phyloP scores from a whole-genome alignment of 1,140 invertebrate genomes.

The Marisa cornuarietis region DNA sequence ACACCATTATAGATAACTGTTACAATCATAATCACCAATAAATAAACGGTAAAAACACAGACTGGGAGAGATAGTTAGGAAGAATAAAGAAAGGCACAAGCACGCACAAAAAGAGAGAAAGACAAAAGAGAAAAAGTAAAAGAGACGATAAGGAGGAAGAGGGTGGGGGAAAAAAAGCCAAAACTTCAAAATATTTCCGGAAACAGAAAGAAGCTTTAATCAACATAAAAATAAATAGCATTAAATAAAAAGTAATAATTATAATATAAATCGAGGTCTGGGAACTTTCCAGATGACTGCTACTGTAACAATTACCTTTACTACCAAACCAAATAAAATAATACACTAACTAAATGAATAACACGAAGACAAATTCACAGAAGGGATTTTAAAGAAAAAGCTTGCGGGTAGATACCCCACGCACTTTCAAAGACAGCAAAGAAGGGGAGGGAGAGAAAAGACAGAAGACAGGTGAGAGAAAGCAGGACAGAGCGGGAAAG shows the following conservation, averaged over 20 bases:
- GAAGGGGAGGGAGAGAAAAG: slow-evolving; percentile 8
- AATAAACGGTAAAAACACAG: neutral
- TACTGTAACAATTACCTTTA: too few relatives aligned
- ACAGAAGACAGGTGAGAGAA: slow-evolving; percentile 1
- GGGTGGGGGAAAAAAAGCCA: neutral
- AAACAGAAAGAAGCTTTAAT: neutral
- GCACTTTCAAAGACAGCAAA: neutral
- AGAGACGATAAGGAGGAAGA: neutral
- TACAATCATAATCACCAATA: neutral
- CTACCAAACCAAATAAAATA: too few relatives aligned
- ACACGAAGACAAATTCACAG: neutral
- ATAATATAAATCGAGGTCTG: too few relatives aligned
- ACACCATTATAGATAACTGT: too few relatives aligned
- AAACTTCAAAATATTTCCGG: neutral
- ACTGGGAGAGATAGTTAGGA: neutral
- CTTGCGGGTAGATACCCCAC: neutral
- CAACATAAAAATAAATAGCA: neutral
- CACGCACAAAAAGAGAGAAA: neutral
- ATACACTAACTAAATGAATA: too few relatives aligned
- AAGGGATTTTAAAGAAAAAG: too few relatives aligned
- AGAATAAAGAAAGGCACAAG: neutral
- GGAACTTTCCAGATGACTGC: too few relatives aligned
- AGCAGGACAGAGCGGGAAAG: neutral
- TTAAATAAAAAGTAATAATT: too few relatives aligned
- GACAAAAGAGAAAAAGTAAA: neutral